phyloP scores from a whole-genome alignment of 2,113 vertebrate genomes.

The Rhea pennata region DNA sequence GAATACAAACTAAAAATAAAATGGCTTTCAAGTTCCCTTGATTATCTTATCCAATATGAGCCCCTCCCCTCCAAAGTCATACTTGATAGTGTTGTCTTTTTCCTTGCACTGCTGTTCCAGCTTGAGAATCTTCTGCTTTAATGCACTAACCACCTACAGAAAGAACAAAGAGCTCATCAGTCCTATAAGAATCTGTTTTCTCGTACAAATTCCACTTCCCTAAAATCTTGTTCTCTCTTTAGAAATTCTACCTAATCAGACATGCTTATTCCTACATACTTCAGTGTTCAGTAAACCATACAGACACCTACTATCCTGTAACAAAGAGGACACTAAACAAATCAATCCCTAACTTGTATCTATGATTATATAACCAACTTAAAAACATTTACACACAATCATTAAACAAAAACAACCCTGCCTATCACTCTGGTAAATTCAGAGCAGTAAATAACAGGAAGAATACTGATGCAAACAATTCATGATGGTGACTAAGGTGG shows the following conservation, averaged over 20 bases:
- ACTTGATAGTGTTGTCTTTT: slow-evolving; percentile 87
- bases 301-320: background rate
- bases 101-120: slow-evolving; percentile 92
- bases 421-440: background rate
- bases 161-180: slow-evolving; percentile 8
- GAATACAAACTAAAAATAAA: background rate
- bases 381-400: background rate
- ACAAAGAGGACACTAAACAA: background rate
- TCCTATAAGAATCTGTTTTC: background rate
- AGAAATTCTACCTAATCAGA: background rate
- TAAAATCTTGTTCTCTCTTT: background rate
- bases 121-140: slow-evolving; percentile 89
- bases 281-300: background rate
- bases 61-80: background rate
- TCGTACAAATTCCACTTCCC: background rate
- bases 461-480: background rate
- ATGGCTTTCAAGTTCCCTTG: background rate
- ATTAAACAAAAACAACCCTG: background rate
- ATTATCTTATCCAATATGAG: background rate
- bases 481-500: background rate
- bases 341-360: background rate
- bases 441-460: background rate
- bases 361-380: background rate
- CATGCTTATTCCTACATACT: background rate
- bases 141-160: slow-evolving; percentile 83